A percentile compares a stretch with the other conserved stretches of the same genome.
Evolutionary conservation across 1,140 invertebrate species (phyloP).

Genomic region (Drosophila sechellia): DNA sequence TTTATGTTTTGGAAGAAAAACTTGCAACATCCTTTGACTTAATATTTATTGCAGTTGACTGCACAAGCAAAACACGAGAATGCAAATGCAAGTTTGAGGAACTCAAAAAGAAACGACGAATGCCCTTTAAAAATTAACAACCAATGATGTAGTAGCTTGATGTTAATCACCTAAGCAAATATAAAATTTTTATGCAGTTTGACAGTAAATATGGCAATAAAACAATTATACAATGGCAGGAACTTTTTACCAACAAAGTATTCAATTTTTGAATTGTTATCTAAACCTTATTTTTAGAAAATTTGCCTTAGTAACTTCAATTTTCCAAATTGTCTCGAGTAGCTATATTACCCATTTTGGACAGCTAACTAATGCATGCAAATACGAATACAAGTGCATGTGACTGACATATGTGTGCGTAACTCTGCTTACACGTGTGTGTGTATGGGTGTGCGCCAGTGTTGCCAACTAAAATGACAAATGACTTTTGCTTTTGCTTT

Average conservation of each 20-base stretch:
- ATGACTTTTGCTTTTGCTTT: constrained; percentile 75
- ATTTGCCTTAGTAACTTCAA: too few species aligned
- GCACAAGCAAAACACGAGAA: constrained; percentile 19
- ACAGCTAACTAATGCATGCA: constrained; percentile 21
- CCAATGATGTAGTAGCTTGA: too few species aligned
- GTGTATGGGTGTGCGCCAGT: constrained; percentile 28
- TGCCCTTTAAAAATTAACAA: background rate
- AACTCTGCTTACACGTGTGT: background rate
- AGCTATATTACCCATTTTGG: background rate
- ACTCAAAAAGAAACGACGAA: background rate
- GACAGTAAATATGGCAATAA: too few species aligned
- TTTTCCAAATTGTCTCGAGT: background rate
- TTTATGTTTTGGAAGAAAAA: constrained; percentile 20
- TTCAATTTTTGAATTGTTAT: too few species aligned
- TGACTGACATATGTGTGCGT: constrained; percentile 15
- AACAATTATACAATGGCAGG: too few species aligned
- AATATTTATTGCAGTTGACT: constrained; percentile 63
- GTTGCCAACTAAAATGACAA: constrained; percentile 79
- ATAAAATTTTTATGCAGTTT: too few species aligned
- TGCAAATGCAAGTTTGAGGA: constrained; percentile 1
- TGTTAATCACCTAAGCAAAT: too few species aligned
- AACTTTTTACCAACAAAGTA: too few species aligned
- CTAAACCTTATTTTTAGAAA: too few species aligned
- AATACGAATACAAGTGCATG: constrained; percentile 33
- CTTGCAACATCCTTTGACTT: constrained; percentile 42